Conservation (phyloP, 2,797 vertebrate genomes). For the Serranus cabrilla region DNA sequence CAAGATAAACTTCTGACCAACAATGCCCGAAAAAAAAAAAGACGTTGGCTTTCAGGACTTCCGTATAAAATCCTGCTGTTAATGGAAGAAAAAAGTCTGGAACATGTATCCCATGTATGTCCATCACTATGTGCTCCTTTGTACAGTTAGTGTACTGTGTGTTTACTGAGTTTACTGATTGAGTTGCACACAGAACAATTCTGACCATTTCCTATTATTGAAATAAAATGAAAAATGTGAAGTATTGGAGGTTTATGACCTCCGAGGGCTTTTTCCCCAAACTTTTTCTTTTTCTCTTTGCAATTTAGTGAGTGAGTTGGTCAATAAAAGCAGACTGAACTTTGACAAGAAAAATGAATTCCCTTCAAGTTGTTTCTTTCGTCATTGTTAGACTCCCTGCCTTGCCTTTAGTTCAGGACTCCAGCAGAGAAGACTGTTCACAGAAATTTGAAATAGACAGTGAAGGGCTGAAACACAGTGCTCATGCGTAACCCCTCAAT, state of each 20-base stretch:
- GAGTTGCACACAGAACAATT: background rate
- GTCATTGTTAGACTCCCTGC: background rate
- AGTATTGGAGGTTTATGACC: too few species aligned
- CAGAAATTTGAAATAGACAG: too few species aligned
- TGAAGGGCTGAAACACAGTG: too few species aligned
- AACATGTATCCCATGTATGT: too few species aligned
- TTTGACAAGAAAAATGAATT: slow-evolving; percentile 19
- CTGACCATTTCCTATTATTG: background rate
- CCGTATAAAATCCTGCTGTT: too few species aligned
- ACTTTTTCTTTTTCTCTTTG: background rate
- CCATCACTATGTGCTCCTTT: too few species aligned
- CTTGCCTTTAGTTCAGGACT: background rate
- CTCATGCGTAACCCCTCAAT: background rate
- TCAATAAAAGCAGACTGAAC: background rate
- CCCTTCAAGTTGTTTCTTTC: slow-evolving; percentile 6
- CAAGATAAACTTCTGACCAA: too few species aligned
- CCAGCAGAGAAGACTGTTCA: background rate
- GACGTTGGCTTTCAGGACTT: too few species aligned
- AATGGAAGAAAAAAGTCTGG: too few species aligned
- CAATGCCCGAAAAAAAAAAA: too few species aligned
- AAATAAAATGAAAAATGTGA: background rate
- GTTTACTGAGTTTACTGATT: too few species aligned
- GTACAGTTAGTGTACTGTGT: too few species aligned
- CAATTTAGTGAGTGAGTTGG: background rate
- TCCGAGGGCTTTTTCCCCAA: background rate